Conservation (phyloP, 2,888 invertebrate species). For the Lamproptera curius region DNA sequence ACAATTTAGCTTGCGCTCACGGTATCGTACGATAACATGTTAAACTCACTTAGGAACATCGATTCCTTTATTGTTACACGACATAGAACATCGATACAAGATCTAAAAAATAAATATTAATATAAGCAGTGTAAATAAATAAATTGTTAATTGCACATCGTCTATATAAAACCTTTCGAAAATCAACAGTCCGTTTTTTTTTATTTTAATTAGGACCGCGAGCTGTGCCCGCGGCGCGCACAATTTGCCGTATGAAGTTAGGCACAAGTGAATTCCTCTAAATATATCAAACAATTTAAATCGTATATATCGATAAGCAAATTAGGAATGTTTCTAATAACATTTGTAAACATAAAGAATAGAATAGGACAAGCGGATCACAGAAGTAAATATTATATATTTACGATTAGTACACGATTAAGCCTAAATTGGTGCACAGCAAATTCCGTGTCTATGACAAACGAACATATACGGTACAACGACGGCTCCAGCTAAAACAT, state of each 20-base stretch:
- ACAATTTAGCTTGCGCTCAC: conserved; percentile 55
- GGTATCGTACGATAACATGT: conserved; percentile 61
- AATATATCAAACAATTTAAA: conserved; percentile 43
- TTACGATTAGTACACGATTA: conserved; percentile 54
- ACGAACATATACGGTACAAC: conserved; percentile 27
- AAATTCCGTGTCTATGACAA: conserved; percentile 38
- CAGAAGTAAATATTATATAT: conserved; percentile 71
- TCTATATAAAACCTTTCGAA: conserved; percentile 65
- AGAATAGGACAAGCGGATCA: conserved; percentile 67
- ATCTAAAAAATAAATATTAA: conserved; percentile 73
- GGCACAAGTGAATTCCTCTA: conserved; percentile 54
- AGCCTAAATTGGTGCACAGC: conserved; percentile 48
- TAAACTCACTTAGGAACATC: conserved; percentile 68
- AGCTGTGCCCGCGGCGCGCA: conserved; percentile 58
- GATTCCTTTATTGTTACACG: conserved; percentile 56
- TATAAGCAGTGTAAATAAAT: conserved; percentile 73
- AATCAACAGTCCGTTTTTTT: conserved; percentile 41
- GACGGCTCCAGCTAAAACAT: conserved; percentile 35
- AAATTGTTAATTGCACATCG: conserved; percentile 71
- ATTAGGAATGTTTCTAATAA: conserved; percentile 70
- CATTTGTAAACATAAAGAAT: conserved; percentile 56
- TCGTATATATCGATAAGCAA: conserved; percentile 40
- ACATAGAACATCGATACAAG: conserved; percentile 59
- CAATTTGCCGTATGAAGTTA: conserved; percentile 48
- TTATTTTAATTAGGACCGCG: conserved; percentile 43